Base-by-base conservation (phyloP, 2,888 invertebrate genomes). In the Antheraea yamamai region DNA sequence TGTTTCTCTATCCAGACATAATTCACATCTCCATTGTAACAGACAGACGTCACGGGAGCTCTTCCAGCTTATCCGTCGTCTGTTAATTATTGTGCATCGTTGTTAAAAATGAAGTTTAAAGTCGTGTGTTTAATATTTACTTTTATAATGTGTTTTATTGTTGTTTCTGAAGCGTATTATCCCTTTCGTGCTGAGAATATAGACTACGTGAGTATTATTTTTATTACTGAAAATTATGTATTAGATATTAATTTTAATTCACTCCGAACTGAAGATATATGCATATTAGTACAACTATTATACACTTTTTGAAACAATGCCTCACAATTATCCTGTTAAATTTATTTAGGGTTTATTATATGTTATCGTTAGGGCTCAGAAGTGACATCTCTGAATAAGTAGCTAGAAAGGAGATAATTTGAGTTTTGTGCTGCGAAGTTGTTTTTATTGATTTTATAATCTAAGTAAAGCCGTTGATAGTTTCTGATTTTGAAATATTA, bases 181-280 rank as follows among this genome's bases (percentile, higher is more conserved):
- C 91, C 93, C 12, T 85, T 89, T 78, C 85, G 87, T 47, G 82
- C 83, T 30, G 88, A 89, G 66, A 92, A 87, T 75, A 92, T 93
- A 77, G 93, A 93, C 83, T 93, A 94, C 85, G 93, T 94, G 84
- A 94, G 93, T 93, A 80, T 73, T 71, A 66, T 64, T 64, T 10
- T 64, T 7, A 14, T 58, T 58, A 58, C 7, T 20, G n/a, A 23
- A 10, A 26, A 64, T 64, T 64, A 14, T 58, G 58, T 58, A 8
- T 20, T 58, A 0, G 7, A 23, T 7, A 58, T 58, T 23, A 18
- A 7, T 58, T 58, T 58, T 20, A 23, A 8, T 20, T 8, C 10
- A n/a, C 1, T n/a, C 1, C n/a, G n/a, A 2, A n/a, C 16, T 55
- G 12, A 18, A 55, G 18, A 55, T 55, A 18, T 6, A 16, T 18